Base-by-base conservation (phyloP, 2,797 vertebrate species). In the Chelon auratus region DNA sequence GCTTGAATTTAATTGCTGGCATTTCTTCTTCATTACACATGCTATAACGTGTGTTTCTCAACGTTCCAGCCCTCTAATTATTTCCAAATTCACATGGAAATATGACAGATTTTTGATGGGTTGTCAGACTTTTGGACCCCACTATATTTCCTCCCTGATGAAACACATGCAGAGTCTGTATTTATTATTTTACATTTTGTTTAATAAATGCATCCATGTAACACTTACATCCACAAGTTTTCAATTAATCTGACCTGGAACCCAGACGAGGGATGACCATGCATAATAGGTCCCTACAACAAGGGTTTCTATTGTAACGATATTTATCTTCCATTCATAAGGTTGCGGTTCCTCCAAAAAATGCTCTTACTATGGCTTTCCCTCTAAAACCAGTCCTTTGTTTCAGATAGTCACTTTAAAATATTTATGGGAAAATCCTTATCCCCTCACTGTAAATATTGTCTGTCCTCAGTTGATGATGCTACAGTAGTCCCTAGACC, bases 331-430 rank as follows among this genome's bases (percentile, higher is more conserved):
- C 7, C 14, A 30, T 55, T 50, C 56, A 43, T 26, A 36, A 42
- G 43, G 15, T 9, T 24, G 18, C 18, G 0, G 6, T 42, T 47
- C 14, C 14, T 14, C 42, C 42, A 15, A 43, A 43, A 43, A 12
- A 26, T 43, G 14, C 3, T 43, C 11, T 17, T 20, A 63, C 45
- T 10, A 5, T 18, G 50, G 9, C 43, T 62, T 17, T 9, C 6
- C 39, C 66, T 9, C 3, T 15, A 15, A 0, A 8, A 17, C 43
- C 18, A 54, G 54, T 30, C 9, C 43, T 14, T 50, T 50, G 22
- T 63, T 64, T 48, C 39, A 36, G 45, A 45, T n/a, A n/a, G 47
- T 39, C 61, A 15, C 11, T 60, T 62, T 36, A 18, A 47, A 40
- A 26, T 59, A 9, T 60, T 47, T 17, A 47, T 40, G 9, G 51